phyloP scores from a whole-genome alignment of 2,888 invertebrate species.

The Ariolimax columbianus region DNA sequence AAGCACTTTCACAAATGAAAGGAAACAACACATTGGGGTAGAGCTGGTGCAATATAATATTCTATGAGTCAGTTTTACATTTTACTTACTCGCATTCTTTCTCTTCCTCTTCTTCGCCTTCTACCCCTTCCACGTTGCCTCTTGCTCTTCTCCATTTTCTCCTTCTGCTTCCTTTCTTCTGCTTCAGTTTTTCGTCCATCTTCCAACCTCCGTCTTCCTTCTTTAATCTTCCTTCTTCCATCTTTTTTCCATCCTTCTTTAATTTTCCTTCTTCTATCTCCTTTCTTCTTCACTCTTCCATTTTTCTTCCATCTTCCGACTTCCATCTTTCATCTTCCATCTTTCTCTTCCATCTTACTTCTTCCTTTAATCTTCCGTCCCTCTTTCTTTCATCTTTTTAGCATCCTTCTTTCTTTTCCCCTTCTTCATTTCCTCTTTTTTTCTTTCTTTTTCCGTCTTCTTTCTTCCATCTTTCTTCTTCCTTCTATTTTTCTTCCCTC shows the following conservation, averaged over 20 bases:
- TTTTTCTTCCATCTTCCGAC: background rate
- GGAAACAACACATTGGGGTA: no score
- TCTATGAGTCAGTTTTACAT: no score
- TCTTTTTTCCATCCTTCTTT: no score
- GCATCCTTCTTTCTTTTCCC: background rate
- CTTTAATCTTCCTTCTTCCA: no score
- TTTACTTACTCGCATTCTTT: conserved; percentile 1
- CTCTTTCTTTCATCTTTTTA: background rate
- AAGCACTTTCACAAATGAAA: no score
- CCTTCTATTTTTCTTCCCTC: no score
- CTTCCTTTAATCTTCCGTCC: background rate
- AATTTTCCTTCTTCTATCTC: background rate
- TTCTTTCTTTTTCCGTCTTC: background rate
- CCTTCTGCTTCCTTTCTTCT: no score
- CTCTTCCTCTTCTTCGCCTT: background rate
- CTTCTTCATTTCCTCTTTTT: background rate
- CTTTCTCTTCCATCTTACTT: background rate
- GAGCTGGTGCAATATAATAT: no score
- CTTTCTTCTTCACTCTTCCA: background rate
- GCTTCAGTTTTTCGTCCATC: no score
- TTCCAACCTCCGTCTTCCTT: no score
- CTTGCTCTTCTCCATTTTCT: no score
- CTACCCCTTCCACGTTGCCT: no score
- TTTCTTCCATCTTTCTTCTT: background rate
- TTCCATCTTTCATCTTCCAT: background rate